Evolutionary conservation across 1,140 invertebrate genomes (phyloP), one percentile per base, ranked within the genome.

Genomic region (Danaus melanippus): DNA sequence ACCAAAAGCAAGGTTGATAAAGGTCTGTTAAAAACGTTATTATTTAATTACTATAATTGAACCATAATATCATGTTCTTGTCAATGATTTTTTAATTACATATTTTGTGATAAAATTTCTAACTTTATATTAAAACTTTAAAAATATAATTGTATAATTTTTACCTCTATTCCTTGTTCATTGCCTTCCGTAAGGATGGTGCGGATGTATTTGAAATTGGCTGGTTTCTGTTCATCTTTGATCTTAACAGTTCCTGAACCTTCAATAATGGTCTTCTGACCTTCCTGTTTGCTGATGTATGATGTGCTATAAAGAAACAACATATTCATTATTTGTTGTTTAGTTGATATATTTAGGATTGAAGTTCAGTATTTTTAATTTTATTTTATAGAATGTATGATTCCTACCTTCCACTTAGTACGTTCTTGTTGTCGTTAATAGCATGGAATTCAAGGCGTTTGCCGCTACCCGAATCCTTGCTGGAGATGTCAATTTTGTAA

Each of bases 261-360:
- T 72, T 94, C 93, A 1, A 93, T 87, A 32, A 92, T 92, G 12
- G 89, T 87, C 73, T 93, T 93, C 9, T 89, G 89, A 40, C 89
- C 91, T 71, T 94, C 92, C 40, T 92, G 90, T 51, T 92, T 91
- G 44, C 89, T 89, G 50, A 90, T 90, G 76, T 91, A 93, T n/a
- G 87, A 91, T 0, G 89, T 90, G 67, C 90, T 91, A 71, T 1
- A 58, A 58, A 52, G 50, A 32, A 45, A 53, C n/a, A 51, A 44
- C 12, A 47, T 50, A 44, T 43, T 46, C 51, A 39, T n/a, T 41
- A 56, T 44, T n/a, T 15, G 6, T 53, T 43, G 7, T 5, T 32
- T 32, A 32, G 21, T 32, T 32, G 7, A 32, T 32, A 32, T 3
- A 32, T 32, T 32, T 32, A n/a, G 21, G 21, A 32, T 32, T 32